Evolutionary conservation across 2,113 vertebrate genomes (phyloP), one percentile per base, ranked within the genome.

Genomic region (Callocephalon fimbriatum): DNA sequence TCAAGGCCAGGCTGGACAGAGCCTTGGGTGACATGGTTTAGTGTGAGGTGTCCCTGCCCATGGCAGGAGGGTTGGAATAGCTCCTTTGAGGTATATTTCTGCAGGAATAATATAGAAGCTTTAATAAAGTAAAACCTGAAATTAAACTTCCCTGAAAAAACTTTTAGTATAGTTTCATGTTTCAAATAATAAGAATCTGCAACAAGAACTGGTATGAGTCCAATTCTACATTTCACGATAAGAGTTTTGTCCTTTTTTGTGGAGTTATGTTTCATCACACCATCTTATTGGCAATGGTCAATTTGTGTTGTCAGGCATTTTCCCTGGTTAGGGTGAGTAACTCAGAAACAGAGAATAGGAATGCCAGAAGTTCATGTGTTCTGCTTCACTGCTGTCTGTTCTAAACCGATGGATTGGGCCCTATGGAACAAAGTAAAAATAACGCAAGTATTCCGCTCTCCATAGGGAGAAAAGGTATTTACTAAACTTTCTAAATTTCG

Each of bases 111-210:
- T 1, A 0, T 1, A 2, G 15, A 71, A 67, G 2, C 0, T 54
- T 92, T 79, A 54, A 67, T 32, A 59, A 91, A 88, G 3, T n/a
- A 48, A 86, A 83, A 80, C 27, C 19, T 79, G 58, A 76, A 91
- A 50, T 76, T 68, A 72, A 79, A 72, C 16, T 68, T 83, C 25
- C 8, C 22, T 68, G 13, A 59, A 44, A 37, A 63, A 3, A 32
- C 1, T 40, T 79, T 72, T 20, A 44, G 65, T 38, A 79, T 0
- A 5, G 27, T 51, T 72, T 68, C 7, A 15, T n/a, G 10, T 66
- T 90, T 79, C 19, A 79, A 45, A 68, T 47, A 0, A 27, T 20
- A 58, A 67, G 37, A 91, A 50, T 26, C 25, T 83, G 14, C 12
- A 67, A 61, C 10, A 3, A 88, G 4, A 82, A 62, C 17, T 48